Evolutionary conservation across 2,797 vertebrate genomes (phyloP).

Genomic region (Erethizon dorsatum): DNA sequence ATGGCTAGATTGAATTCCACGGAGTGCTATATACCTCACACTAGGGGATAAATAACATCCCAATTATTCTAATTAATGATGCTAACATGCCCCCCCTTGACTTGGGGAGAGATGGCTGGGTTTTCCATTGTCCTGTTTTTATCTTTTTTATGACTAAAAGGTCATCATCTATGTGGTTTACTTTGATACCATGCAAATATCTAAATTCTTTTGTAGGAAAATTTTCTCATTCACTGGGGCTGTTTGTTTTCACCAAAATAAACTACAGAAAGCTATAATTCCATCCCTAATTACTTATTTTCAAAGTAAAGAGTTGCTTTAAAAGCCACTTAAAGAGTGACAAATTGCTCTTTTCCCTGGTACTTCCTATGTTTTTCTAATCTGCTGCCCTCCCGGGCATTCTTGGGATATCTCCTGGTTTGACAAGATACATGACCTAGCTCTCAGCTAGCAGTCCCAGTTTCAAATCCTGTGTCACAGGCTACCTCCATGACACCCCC

Average conservation of each 20-base stretch:
- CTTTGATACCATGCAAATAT: neutral
- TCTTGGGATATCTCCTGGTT: neutral
- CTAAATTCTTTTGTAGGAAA: neutral
- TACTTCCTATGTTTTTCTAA: neutral
- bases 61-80: neutral
- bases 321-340: neutral
- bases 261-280: neutral
- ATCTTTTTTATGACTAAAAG: neutral
- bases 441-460: neutral
- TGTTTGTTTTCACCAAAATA: neutral
- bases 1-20: neutral
- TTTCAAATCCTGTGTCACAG: neutral
- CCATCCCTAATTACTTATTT: neutral
- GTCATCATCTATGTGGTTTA: neutral
- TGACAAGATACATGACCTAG: neutral
- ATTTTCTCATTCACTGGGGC: neutral
- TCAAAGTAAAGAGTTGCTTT: slow-evolving; percentile 30
- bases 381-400: neutral
- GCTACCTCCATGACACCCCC: neutral
- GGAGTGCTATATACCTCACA: neutral
- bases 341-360: neutral
- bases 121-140: neutral
- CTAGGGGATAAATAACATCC: neutral
- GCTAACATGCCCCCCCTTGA: neutral
- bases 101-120: neutral